These are phyloP conservation scores for Thunnus thynnus DNA, from an alignment of 2,113 vertebrate genomes.

Conservation along the genomic window DNA sequence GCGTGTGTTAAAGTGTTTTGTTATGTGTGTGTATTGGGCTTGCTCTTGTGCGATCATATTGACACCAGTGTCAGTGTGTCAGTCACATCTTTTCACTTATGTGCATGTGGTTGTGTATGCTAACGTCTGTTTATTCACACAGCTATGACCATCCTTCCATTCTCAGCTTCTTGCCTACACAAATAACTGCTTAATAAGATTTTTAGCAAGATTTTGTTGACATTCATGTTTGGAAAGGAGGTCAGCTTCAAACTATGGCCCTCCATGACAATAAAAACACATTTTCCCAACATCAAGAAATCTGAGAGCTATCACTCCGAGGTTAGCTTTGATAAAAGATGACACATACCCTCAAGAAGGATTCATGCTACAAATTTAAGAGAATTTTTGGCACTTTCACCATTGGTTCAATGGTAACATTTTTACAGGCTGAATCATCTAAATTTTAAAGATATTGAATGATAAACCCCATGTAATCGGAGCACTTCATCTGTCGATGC, in stretches of 20 bases:
- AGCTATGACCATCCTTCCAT: neutral
- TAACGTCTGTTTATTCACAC: neutral
- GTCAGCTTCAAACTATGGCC: slow-evolving; percentile 38
- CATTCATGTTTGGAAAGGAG: slow-evolving; percentile 23
- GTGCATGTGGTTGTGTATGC: neutral
- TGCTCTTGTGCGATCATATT: slow-evolving; percentile 7
- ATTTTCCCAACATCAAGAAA: neutral
- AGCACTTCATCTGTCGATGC: slow-evolving; percentile 45
- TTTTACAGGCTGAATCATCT: slow-evolving; percentile 10
- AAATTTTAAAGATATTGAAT: slow-evolving; percentile 31
- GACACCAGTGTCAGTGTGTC: neutral
- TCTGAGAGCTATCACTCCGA: slow-evolving; percentile 16
- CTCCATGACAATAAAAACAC: slow-evolving; percentile 7
- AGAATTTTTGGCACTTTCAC: neutral
- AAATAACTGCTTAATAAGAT: slow-evolving; percentile 15
- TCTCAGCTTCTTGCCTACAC: neutral
- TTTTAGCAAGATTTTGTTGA: neutral
- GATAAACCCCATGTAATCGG: slow-evolving; percentile 45
- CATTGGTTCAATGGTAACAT: neutral
- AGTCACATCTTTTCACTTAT: slow-evolving; percentile 20
- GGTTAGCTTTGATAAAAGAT: slow-evolving; percentile 14
- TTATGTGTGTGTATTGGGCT: slow-evolving; percentile 10
- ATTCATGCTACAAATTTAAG: slow-evolving; percentile 6
- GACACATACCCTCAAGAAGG: neutral
- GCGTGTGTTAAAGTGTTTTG: slow-evolving; percentile 26